Evolutionary conservation across 2,797 vertebrate genomes (phyloP), one percentile per base, ranked within the genome.

Genomic region (Botia kubotai): DNA sequence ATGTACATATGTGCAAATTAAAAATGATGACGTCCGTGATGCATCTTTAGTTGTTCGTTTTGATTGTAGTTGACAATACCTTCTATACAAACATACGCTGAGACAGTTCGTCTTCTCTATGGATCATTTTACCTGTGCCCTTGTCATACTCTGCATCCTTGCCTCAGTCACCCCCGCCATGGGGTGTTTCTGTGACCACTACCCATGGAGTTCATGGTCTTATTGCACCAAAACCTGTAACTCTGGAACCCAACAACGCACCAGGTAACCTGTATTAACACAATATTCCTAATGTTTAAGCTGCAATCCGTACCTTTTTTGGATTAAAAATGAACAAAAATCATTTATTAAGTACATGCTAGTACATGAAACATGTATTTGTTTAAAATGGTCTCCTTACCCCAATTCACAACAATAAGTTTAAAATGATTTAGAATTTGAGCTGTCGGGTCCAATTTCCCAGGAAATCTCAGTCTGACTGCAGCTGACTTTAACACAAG

Each of bases 131-230:
- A 48, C 72, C 3, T 36, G 67, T 43, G 55, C 82, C 12, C 39
- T 92, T 17, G 58, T 94, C 4, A 81, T 95, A 72, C 83, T 96
- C 8, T 86, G 79, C 80, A 79, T 90, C 52, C 88, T 92, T 74
- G 71, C 87, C 63, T 77, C 79, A 16, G 70, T 89, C 10, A 87
- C 90, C 8, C 84, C 72, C 1, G 85, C 87, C 26, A 88, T 92
- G 71, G 90, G 93, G 0, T 98, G 97, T 85, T 94, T 93, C 87
- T 98, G 97, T 89, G 94, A 98, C 4, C 94, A 86, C 48, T 98
- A 96, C 80, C 87, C 93, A 0, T 98, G 97, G 97, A 86, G 84
- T 0, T 1, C 89, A 0, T 99, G 97, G 97, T 92, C 96, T 6
- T 69, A 83, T 84, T 99, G 97, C 89, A 93, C 96, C 76, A 92